Conservation (phyloP, 2,888 invertebrate species). For the Stegana nigrithorax region DNA sequence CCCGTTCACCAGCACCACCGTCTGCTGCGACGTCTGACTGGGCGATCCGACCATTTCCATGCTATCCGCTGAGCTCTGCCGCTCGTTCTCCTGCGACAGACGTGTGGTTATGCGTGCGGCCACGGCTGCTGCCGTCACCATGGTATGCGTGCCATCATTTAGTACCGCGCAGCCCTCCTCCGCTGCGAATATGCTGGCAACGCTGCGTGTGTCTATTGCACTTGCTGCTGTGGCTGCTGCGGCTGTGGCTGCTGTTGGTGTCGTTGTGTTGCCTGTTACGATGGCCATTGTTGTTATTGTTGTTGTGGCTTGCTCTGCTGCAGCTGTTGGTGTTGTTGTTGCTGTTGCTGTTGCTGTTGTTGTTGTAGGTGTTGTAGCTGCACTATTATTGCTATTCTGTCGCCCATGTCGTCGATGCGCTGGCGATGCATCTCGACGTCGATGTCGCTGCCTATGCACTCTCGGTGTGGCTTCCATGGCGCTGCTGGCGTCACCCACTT, state of each 20-base stretch:
- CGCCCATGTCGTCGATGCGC: conserved; percentile 62
- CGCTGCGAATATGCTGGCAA: conserved; percentile 27
- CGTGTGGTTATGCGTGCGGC: conserved; percentile 46
- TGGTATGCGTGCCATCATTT: conserved; percentile 41
- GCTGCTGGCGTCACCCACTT: too few relatives aligned
- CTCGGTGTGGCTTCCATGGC: conserved; percentile 67
- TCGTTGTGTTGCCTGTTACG: too few relatives aligned
- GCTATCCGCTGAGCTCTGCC: conserved; percentile 52
- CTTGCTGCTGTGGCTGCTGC: not conserved
- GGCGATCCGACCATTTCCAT: conserved; percentile 51
- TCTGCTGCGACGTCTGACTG: conserved; percentile 57
- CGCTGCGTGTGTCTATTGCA: not conserved
- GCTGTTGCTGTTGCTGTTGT: too few relatives aligned
- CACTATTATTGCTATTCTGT: conserved; percentile 48
- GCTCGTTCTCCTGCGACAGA: conserved; percentile 35
- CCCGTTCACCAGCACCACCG: conserved; percentile 63
- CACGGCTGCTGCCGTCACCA: conserved; percentile 27
- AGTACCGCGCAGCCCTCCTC: conserved; percentile 39
- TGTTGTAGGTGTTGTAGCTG: conserved; percentile 36
- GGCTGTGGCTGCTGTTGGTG: conserved; percentile 18
- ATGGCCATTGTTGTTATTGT: conserved; percentile 20
- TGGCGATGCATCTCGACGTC: conserved; percentile 63
- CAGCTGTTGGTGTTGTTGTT: conserved; percentile 25
- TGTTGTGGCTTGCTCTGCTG: conserved; percentile 25
- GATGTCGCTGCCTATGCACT: conserved; percentile 68